A percentile compares a stretch with the other conserved stretches of the same genome.
These are phyloP conservation scores for Uria lomvia DNA, from an alignment of 2,113 vertebrate genomes.

Conservation along the genomic window DNA sequence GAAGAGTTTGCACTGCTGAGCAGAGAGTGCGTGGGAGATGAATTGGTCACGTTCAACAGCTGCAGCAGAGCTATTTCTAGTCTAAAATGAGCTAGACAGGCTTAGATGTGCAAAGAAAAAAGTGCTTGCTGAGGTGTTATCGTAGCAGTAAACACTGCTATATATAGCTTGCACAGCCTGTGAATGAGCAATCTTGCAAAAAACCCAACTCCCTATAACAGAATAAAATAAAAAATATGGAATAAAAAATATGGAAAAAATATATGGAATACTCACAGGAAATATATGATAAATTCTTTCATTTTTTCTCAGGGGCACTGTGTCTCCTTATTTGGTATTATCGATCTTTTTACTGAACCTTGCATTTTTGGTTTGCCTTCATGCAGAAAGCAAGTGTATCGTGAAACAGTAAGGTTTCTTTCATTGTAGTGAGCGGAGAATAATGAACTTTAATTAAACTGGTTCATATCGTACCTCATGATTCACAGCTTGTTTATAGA, in stretches of 20 bases:
- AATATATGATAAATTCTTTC: background rate
- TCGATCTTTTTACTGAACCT: background rate
- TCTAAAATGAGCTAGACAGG: background rate
- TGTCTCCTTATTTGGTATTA: background rate
- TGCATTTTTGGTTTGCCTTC: background rate
- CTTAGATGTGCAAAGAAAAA: conserved; percentile 11
- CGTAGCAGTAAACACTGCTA: background rate
- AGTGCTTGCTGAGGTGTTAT: background rate
- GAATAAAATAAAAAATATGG: background rate
- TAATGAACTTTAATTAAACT: background rate
- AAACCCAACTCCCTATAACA: rapidly evolving
- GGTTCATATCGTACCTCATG: background rate
- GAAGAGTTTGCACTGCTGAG: background rate
- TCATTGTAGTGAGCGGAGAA: background rate
- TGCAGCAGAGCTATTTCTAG: conserved; percentile 44
- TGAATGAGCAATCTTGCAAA: conserved; percentile 11
- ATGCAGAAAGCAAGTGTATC: background rate
- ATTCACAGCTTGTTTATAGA: background rate
- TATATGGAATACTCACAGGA: background rate
- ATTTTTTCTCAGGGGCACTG: background rate
- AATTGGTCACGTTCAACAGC: conserved; percentile 21
- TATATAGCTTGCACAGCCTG: background rate
- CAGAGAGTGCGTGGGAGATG: background rate
- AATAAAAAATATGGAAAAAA: background rate
- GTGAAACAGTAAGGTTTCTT: background rate